Conservation (phyloP, 92 coral and sea anemone genomes). For the Scolanthus callimorphus region DNA sequence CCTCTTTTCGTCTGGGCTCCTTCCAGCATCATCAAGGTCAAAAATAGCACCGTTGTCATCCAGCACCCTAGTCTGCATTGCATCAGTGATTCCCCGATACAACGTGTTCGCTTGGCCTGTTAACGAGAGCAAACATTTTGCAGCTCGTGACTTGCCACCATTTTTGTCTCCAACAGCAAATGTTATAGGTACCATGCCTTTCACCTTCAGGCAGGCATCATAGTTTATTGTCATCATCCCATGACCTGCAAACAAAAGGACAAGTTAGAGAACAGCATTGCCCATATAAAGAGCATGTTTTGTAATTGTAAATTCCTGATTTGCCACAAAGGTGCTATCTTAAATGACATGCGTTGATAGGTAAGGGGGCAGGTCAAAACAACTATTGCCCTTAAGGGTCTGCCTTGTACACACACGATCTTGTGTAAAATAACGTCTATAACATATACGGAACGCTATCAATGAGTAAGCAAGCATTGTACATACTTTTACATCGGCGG, state of each 20-base stretch:
- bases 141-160: conserved; percentile 21
- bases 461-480: no score
- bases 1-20: conserved; percentile 20
- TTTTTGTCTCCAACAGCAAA: conserved; percentile 22
- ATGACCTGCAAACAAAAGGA: conserved; percentile 7
- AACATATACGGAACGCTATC: no score
- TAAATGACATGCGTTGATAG: no score
- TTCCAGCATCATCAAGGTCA: conserved; percentile 40
- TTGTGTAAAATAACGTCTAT: no score
- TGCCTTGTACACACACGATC: no score
- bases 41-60: conserved; percentile 31
- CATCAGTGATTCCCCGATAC: conserved; percentile 22
- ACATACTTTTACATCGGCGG: no score
- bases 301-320: no score
- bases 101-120: conserved; percentile 15
- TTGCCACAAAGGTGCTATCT: no score
- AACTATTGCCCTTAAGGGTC: no score
- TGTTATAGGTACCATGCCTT: conserved; percentile 20
- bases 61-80: conserved; percentile 36
- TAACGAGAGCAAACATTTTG: conserved; percentile 14
- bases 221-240: conserved; percentile 14
- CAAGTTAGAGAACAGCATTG: no score
- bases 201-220: conserved; percentile 17
- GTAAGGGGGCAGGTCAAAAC: no score
- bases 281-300: no score